Percentiles rank a stretch among this genome's conserved stretches.
Conservation (phyloP, 2,888 invertebrate species). For the Ophraella communa region DNA sequence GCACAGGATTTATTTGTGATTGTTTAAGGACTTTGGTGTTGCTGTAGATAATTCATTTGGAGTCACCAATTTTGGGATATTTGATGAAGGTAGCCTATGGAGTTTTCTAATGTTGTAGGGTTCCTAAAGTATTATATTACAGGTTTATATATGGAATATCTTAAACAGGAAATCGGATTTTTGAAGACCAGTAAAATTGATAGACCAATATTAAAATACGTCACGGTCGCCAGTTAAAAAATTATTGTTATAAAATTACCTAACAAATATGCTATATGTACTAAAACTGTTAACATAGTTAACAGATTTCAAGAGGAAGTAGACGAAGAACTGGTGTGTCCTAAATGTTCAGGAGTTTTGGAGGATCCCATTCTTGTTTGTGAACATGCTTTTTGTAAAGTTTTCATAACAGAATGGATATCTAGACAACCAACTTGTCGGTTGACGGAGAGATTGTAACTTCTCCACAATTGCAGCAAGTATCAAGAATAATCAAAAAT, state of each 20-base stretch:
- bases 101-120: no score
- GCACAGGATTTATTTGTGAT: no score
- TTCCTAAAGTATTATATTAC: no score
- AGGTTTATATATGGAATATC: no score
- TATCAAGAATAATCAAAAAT: slow-evolving; percentile 92
- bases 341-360: slow-evolving; percentile 94
- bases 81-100: no score
- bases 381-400: slow-evolving; percentile 95
- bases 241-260: slow-evolving; percentile 15
- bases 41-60: no score
- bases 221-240: no score
- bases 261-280: slow-evolving; percentile 30
- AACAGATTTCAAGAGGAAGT: slow-evolving; percentile 94
- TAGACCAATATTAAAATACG: no score
- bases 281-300: slow-evolving; percentile 71
- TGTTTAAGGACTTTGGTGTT: no score
- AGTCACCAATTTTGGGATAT: no score
- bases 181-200: no score
- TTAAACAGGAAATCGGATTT: no score
- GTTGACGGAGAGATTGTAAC: slow-evolving; percentile 92
- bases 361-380: slow-evolving; percentile 94
- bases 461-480: slow-evolving; percentile 86
- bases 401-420: slow-evolving; percentile 95
- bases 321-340: slow-evolving; percentile 95
- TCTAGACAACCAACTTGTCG: slow-evolving; percentile 91